phyloP scores from a whole-genome alignment of 2,113 vertebrate genomes.

The Pelodiscus sinensis region DNA sequence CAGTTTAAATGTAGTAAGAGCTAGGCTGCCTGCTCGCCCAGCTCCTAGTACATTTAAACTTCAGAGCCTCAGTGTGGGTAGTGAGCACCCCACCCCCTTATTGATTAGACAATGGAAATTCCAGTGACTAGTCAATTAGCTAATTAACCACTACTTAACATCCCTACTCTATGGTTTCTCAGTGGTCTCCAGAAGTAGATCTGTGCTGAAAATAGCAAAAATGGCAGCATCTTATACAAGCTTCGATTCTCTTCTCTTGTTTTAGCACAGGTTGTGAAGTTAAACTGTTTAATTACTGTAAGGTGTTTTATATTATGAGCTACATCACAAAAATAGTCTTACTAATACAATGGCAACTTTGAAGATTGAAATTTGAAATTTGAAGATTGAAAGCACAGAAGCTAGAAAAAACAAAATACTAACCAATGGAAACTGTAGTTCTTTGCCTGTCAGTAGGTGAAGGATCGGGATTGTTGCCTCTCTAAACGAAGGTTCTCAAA shows the following conservation, averaged over 20 bases:
- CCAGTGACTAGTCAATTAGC: too few species aligned
- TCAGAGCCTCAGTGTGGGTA: too few species aligned
- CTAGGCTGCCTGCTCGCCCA: too few species aligned
- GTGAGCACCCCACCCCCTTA: too few species aligned
- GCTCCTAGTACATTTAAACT: too few species aligned
- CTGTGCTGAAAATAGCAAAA: background rate
- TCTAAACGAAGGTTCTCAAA: background rate
- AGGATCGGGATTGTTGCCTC: background rate
- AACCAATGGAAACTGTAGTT: background rate
- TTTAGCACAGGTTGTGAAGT: slow-evolving; percentile 1
- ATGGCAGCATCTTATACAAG: background rate
- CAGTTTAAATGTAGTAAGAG: too few species aligned
- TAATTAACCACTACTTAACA: too few species aligned
- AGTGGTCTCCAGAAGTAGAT: background rate
- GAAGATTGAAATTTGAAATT: slow-evolving; percentile 18
- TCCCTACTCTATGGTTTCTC: background rate
- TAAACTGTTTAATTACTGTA: background rate
- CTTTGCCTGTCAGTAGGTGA: background rate
- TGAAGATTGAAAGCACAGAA: slow-evolving; percentile 7
- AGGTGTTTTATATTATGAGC: background rate
- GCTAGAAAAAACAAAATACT: slow-evolving; percentile 17
- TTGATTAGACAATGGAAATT: too few species aligned
- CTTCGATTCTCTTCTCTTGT: background rate
- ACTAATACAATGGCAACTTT: slow-evolving; percentile 17
- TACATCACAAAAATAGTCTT: background rate